phyloP scores from a whole-genome alignment of 2,113 vertebrate genomes.

The Dicaeum eximium region DNA sequence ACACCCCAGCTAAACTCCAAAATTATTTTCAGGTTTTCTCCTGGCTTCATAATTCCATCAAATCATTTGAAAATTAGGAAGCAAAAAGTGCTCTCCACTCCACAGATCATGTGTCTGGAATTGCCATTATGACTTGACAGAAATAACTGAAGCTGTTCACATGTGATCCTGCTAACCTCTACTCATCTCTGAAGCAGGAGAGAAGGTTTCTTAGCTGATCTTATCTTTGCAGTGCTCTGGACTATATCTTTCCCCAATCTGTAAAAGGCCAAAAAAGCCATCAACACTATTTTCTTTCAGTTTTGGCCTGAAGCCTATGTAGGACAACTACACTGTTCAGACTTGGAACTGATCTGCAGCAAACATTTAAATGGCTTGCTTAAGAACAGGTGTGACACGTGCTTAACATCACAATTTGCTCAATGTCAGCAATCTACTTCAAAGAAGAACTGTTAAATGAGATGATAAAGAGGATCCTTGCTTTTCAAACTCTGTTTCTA shows the following conservation, averaged over 20 bases:
- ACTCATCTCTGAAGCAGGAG: neutral
- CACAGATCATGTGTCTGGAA: neutral
- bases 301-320: neutral
- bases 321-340: neutral
- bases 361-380: neutral
- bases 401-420: neutral
- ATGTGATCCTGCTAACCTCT: neutral
- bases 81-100: neutral
- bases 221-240: neutral
- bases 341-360: neutral
- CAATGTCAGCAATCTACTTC: neutral
- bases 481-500: neutral
- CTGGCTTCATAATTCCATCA: neutral
- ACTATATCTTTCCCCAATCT: neutral
- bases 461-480: neutral
- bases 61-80: neutral
- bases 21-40: neutral
- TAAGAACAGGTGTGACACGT: neutral
- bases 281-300: neutral
- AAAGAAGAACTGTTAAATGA: neutral
- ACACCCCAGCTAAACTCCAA: neutral
- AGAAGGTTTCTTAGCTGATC: neutral
- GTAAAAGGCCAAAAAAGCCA: neutral
- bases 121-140: neutral
- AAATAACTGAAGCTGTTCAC: neutral